A percentile compares a stretch with the other conserved stretches of the same genome.
These are phyloP conservation scores for Lepus townsendii DNA, from an alignment of 2,797 vertebrate species.

Conservation along the genomic window DNA sequence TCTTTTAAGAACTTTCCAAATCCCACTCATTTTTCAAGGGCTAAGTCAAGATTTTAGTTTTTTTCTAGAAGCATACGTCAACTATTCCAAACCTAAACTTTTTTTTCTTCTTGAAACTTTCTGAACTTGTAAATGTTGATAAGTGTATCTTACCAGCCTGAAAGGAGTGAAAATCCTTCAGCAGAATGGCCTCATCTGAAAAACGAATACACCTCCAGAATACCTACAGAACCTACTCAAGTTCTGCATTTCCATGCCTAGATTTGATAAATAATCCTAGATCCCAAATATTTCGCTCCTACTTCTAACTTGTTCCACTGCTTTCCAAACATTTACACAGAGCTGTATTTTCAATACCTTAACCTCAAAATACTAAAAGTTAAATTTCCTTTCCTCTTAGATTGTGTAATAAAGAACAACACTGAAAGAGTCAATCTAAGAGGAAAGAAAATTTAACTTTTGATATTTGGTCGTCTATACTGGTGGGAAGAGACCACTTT, in stretches of 20 bases:
- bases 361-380: conserved; percentile 8
- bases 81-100: not conserved
- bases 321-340: not conserved
- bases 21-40: conserved; percentile 65
- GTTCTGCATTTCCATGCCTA: not conserved
- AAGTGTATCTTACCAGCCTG: conserved; percentile 1
- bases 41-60: conserved; percentile 52
- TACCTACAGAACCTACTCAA: not conserved
- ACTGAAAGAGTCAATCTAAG: conserved; percentile 10
- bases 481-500: not conserved
- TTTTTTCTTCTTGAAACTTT: conserved; percentile 24
- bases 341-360: not conserved
- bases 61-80: not conserved
- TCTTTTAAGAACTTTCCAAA: conserved; percentile 67
- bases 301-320: not conserved
- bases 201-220: not conserved
- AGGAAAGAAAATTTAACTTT: conserved; percentile 34
- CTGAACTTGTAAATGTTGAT: conserved; percentile 14
- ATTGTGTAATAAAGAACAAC: not conserved
- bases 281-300: not conserved
- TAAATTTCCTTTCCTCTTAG: conserved; percentile 26
- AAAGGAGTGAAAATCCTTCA: not conserved
- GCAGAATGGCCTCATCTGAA: not conserved
- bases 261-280: not conserved
- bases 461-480: not conserved